These are phyloP conservation scores for Harpalus rubripes DNA, from an alignment of 2,888 invertebrate species.

Conservation along the genomic window DNA sequence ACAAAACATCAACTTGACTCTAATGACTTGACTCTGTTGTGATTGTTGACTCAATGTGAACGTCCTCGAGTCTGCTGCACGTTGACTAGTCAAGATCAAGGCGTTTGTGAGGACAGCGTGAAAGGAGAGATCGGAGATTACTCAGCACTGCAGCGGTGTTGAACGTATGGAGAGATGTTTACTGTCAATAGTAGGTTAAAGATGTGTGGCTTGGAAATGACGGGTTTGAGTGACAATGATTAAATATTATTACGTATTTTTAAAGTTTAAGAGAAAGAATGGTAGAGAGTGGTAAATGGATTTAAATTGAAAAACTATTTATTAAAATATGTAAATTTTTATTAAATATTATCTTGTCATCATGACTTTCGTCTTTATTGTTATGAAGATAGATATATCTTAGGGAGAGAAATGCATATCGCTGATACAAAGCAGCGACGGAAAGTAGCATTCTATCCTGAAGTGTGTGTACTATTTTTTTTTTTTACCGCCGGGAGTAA, in stretches of 20 bases:
- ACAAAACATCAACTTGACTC: not conserved
- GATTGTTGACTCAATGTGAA: not conserved
- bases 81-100: slow-evolving; percentile 2
- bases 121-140: not conserved
- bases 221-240: not conserved
- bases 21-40: not conserved
- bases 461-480: no score
- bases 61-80: not conserved
- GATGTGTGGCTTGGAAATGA: not conserved
- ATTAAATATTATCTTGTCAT: no score
- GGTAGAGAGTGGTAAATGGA: not conserved
- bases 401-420: no score
- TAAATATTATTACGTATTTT: no score
- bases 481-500: no score
- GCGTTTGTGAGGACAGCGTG: not conserved
- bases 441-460: no score
- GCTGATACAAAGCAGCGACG: no score
- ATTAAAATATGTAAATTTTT: not conserved
- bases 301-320: not conserved
- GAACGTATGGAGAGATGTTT: not conserved
- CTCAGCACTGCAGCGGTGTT: not conserved
- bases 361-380: no score
- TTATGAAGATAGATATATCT: no score
- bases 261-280: no score
- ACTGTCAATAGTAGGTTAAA: not conserved